Base-by-base conservation (phyloP, 2,797 vertebrate species). In the Melanotaenia boesemani region DNA sequence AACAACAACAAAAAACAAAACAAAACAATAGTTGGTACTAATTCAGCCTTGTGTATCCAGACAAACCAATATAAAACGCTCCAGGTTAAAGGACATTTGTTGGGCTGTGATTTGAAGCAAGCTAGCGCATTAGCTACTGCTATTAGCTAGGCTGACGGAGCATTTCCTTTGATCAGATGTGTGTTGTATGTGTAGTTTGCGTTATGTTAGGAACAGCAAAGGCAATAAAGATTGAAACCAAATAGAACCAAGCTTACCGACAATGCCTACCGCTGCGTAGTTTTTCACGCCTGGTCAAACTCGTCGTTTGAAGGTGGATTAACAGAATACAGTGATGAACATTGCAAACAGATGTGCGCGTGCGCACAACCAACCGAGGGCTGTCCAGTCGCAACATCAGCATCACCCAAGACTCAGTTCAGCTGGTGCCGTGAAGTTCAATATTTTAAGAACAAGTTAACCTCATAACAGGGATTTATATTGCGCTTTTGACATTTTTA, bases 331-430 rank as follows among this genome's bases (percentile, higher is more conserved):
- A 64, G 76, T 20, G 76, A 66, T 56, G 55, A 70, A 78, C 28
- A 18, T 32, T 20, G 26, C 5, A 16, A 26, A 13, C 46, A 22
- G 26, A 2, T 63, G 1, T 54, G 77, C 90, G 90, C 92, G 91
- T 89, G 93, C 88, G 90, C 72, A 56, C 0, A 54, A 13, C 1
- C 1, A 13, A 28, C 16, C 44, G 34, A 13, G 44, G 4, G 58
- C 1, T 63, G 52, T 58, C 62, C 60, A 70, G 32, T 59, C 67
- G 36, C 89, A 91, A 85, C 91, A 90, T 90, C 89, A 92, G 90
- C 90, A 89, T 77, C 76, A 69, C 37, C 26, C 4, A 16, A 18
- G 41, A 16, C 41, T 18, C 41, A 15, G 36, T 37, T 36, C 34
- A n/a, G 34, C 34, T 1, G 34, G 37, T 11, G 11, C 41, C 39